Base-by-base conservation (phyloP, 2,797 vertebrate species). In the Sebastes kiyomatsui region DNA sequence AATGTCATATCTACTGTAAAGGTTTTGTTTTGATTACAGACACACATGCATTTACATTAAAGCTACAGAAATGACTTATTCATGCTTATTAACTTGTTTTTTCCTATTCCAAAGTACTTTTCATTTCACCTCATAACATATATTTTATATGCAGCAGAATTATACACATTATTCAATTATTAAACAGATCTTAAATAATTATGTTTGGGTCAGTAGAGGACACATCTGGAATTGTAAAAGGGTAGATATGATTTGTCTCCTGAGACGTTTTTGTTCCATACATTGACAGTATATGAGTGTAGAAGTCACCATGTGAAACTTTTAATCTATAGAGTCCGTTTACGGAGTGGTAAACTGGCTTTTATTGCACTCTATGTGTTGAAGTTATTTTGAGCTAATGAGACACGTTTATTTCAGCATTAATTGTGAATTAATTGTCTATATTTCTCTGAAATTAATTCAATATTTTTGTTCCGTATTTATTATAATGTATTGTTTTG, bases 401-500 rank as follows among this genome's bases (percentile, higher is more conserved):
- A 66, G 25, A 68, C 10, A 7, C 20, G 49, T 78, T 74, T 60
- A 75, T 72, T 82, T 60, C 35, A 14, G 25, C 30, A 72, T 78
- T 81, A 72, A 75, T 75, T 80, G 67, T 64, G 32, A 46, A 61
- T 69, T 33, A 46, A 55, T 69, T 55, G 49, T 27, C 35, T 80
- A 35, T 81, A 64, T 77, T 81, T 80, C 38, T 56, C 38, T 38
- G 54, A 73, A 72, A 77, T 69, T 0, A 52, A 69, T 67, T 75
- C 5, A 52, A 12, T 49, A 27, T 66, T 72, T 54, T 25, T 60
- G 28, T 30, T 74, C 11, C 22, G 25, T 72, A 69, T 81, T 78
- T 69, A 69, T 75, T 46, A 30, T 25, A 27, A 66, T 71, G 67
- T 33, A 55, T 77, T 84, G 79, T 86, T 82, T 81, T 59, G 60